Percentiles rank a stretch among this genome's conserved stretches.
Conservation (phyloP, 2,888 invertebrate genomes). For the Digitonthophagus gazella region DNA sequence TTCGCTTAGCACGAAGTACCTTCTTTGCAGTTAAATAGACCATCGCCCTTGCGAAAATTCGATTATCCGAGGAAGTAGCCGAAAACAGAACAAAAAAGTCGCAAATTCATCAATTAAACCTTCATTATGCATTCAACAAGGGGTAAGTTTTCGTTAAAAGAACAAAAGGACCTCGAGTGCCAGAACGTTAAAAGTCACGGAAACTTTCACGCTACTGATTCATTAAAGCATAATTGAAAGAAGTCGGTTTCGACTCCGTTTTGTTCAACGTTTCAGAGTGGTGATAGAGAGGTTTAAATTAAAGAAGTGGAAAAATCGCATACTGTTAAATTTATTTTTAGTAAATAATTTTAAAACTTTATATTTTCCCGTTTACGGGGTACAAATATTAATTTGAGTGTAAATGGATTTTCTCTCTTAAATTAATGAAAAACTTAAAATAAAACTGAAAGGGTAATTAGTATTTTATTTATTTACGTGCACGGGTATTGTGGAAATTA, state of each 20-base stretch:
- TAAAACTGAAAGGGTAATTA: too few relatives aligned
- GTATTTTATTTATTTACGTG: too few relatives aligned
- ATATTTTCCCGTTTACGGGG: too few relatives aligned
- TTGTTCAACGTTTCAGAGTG: conserved; percentile 2
- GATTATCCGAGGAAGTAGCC: conserved; percentile 11
- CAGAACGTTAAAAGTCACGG: conserved; percentile 4
- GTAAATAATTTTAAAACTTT: too few relatives aligned
- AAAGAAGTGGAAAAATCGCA: too few relatives aligned
- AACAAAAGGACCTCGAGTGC: conserved; percentile 1
- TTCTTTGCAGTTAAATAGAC: conserved; percentile 15
- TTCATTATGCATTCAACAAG: conserved; percentile 16
- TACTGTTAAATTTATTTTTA: too few relatives aligned
- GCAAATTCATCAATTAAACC: conserved; percentile 15
- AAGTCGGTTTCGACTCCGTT: neutral
- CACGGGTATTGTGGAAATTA: too few relatives aligned
- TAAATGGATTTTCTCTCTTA: too few relatives aligned
- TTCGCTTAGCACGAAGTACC: neutral
- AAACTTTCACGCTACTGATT: neutral
- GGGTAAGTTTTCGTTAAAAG: neutral
- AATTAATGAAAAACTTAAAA: too few relatives aligned
- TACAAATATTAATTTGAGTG: too few relatives aligned
- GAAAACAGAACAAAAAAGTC: conserved; percentile 12
- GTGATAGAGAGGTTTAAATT: neutral
- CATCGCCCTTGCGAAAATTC: conserved; percentile 4
- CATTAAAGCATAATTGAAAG: conserved; percentile 15